Percentiles rank a stretch among this genome's conserved stretches.
Conservation (phyloP, 92 coral and sea anemone genomes). For the Palythoa heliodiscus region DNA sequence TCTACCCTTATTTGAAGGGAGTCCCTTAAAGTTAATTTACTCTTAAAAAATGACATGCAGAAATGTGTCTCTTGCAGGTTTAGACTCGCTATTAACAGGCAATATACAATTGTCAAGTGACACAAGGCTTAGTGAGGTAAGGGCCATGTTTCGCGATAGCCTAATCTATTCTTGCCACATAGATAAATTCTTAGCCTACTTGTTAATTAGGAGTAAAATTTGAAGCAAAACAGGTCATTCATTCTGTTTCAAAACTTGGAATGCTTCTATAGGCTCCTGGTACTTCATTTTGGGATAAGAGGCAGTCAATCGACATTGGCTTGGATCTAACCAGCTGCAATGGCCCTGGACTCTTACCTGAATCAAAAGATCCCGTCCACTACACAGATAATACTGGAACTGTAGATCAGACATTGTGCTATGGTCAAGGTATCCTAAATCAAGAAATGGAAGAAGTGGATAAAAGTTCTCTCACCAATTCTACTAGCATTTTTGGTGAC, state of each 20-base stretch:
- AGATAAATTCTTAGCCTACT: background rate
- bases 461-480: background rate
- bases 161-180: background rate
- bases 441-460: background rate
- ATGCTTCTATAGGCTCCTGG: background rate
- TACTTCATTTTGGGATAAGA: background rate
- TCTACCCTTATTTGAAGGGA: too few relatives aligned
- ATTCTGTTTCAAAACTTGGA: background rate
- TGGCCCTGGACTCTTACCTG: conserved; percentile 50
- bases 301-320: conserved; percentile 14
- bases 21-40: background rate
- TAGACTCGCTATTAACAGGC: conserved; percentile 70
- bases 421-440: conserved; percentile 18
- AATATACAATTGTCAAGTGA: conserved; percentile 49
- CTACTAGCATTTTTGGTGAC: conserved; percentile 1
- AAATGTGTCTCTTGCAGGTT: conserved; percentile 44
- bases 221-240: too few relatives aligned
- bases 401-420: conserved; percentile 18
- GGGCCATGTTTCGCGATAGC: background rate
- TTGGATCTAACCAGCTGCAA: conserved; percentile 45
- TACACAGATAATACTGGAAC: background rate
- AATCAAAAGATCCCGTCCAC: background rate
- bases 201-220: background rate
- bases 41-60: background rate
- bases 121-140: background rate